Evolutionary conservation across 1,140 invertebrate genomes (phyloP), one percentile per base, ranked within the genome.

Genomic region (Arion vulgaris): DNA sequence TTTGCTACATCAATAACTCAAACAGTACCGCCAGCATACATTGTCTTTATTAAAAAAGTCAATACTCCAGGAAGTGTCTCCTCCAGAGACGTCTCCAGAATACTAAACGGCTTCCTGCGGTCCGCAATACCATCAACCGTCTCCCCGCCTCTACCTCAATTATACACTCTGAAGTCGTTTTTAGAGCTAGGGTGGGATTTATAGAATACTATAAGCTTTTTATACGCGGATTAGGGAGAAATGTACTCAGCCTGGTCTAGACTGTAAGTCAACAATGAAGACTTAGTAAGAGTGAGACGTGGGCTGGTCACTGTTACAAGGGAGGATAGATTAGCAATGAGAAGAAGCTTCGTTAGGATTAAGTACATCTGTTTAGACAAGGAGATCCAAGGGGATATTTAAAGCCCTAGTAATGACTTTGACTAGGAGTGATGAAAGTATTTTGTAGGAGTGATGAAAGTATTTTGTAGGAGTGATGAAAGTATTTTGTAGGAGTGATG

Each of bases 101-200:
- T 66, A 66, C 62, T 66, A 66, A 66, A 66, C 32, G 62, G 62
- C 62, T 66, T 32, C 62, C 28, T 32, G n/a, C n/a, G 62, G 62
- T 32, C 62, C n/a, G 7, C n/a, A 7, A 11, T 34, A 34, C 62
- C 62, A 32, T 66, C 62, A 66, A 13, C 62, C 19, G 28, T 0
- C n/a, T 66, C 62, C 62, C 28, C n/a, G 62, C 62, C 62, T 57
- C 62, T 32, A 28, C 62, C 62, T 32, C 62, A 66, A 66, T 66
- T 66, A 66, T 66, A 32, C 1, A 66, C n/a, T 34, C n/a, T n/a
- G 32, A 66, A 34, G n/a, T 34, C 17, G 15, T 57, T 19, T n/a
- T 19, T 57, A 17, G 62, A 1, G 62, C 11, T n/a, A n/a, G n/a
- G n/a, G 17, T 66, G 62, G 28, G 62, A 66, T 66, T 66, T 66